These are phyloP conservation scores for Plecotus auritus DNA, from an alignment of 2,113 vertebrate species.

Conservation along the genomic window DNA sequence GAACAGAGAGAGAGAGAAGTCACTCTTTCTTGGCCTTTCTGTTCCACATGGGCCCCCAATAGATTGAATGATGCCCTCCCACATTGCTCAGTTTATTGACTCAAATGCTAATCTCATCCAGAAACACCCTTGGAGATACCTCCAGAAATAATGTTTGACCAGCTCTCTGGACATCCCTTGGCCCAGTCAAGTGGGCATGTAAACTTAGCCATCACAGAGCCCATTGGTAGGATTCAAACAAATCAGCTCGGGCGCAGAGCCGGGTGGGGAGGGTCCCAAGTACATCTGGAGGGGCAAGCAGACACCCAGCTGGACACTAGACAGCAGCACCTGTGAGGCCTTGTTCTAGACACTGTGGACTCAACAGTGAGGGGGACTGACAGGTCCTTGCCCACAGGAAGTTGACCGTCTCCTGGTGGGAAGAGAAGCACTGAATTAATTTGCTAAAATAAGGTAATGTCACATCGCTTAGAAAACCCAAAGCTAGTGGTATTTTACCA, in stretches of 20 bases:
- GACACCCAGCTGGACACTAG: accelerated
- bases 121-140: neutral
- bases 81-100: neutral
- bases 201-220: neutral
- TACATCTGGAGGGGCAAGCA: neutral
- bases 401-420: neutral
- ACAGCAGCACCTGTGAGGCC: neutral
- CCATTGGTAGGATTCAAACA: accelerated
- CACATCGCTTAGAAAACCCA: neutral
- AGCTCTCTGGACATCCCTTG: neutral
- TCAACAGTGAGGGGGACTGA: neutral
- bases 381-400: neutral
- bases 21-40: neutral
- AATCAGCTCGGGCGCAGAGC: neutral
- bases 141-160: neutral
- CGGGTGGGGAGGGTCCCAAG: accelerated
- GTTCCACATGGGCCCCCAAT: neutral
- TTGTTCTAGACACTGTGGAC: neutral
- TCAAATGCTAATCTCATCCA: neutral
- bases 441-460: neutral
- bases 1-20: neutral
- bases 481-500: neutral
- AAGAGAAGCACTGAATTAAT: neutral
- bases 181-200: neutral
- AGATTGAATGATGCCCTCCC: neutral